Evolutionary conservation across 2,888 invertebrate species (phyloP), one percentile per base, ranked within the genome.

Genomic region (Pachliopta kotzebuea): DNA sequence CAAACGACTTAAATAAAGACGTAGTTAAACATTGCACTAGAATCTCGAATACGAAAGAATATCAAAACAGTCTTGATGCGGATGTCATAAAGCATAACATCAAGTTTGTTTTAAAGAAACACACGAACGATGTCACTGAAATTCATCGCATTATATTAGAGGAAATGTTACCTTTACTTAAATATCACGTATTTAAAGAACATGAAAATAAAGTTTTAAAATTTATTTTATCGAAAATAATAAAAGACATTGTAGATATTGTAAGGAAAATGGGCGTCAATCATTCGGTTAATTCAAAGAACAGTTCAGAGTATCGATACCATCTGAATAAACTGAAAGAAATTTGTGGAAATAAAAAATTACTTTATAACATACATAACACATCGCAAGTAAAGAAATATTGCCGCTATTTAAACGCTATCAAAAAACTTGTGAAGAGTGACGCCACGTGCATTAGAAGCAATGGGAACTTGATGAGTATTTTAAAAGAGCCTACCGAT

Each of bases 181-280:
- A 65, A 65, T 60, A 52, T 56, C 52, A 63, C 21, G 17, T 56
- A 6, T 52, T 56, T 20, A 64, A 60, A 29, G 50, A 60, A 42
- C 31, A 64, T 6, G 64, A 64, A 64, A 64, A 64, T 29, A 31
- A 60, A 50, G 55, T 59, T 1, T 20, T 56, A 11, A 56, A 55
- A 26, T 59, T 50, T 60, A 50, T 56, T 37, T n/a, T 60, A 17
- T 50, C 55, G 2, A 59, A 60, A 60, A 60, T 64, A 56, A 60
- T 64, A 50, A 60, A 24, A 14, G 55, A 60, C 17, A 45, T 55
- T 20, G 31, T 59, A 37, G 55, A 37, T n/a, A 50, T 56, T 59
- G 31, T 55, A 6, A 55, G 21, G 21, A 55, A 50, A 50, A 55
- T 31, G 17, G 50, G 45, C 49, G 23, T 20, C 9, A 50, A 56